phyloP scores from a whole-genome alignment of 2,888 invertebrate genomes.

The Thera britannica region DNA sequence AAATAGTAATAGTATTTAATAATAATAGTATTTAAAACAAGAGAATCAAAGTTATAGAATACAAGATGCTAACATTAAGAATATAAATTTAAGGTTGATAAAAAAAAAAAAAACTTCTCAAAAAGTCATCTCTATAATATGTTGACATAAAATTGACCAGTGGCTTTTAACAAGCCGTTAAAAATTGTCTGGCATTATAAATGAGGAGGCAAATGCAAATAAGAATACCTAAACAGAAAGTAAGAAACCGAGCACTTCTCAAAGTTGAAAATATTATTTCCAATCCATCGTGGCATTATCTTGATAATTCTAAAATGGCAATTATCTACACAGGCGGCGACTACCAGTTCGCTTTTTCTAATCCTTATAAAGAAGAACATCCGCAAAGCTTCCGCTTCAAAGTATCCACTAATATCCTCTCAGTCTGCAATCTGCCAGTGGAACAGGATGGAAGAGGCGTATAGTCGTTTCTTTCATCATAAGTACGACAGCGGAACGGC shows the following conservation, averaged over 20 bases:
- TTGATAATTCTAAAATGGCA: not conserved
- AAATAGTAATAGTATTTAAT: no score
- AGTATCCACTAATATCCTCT: conserved; percentile 33
- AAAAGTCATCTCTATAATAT: no score
- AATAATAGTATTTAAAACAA: no score
- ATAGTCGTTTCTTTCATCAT: conserved; percentile 54
- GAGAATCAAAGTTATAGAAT: no score
- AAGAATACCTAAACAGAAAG: not conserved
- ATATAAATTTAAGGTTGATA: no score
- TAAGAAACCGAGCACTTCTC: not conserved
- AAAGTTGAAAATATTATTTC: conserved; percentile 5
- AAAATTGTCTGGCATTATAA: no score
- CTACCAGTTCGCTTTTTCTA: conserved; percentile 21
- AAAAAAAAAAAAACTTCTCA: no score
- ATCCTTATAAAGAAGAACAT: conserved; percentile 24
- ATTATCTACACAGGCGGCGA: not conserved
- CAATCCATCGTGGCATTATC: not conserved
- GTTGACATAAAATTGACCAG: no score
- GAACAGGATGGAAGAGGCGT: conserved; percentile 48
- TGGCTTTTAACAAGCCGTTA: no score
- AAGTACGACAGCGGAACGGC: conserved; percentile 45
- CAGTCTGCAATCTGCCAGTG: conserved; percentile 25
- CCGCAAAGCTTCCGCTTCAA: conserved; percentile 19
- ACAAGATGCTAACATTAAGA: no score
- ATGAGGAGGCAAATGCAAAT: not conserved